Evolutionary conservation across 2,888 invertebrate genomes (phyloP).

Genomic region (Nipponacmea schrenckii): DNA sequence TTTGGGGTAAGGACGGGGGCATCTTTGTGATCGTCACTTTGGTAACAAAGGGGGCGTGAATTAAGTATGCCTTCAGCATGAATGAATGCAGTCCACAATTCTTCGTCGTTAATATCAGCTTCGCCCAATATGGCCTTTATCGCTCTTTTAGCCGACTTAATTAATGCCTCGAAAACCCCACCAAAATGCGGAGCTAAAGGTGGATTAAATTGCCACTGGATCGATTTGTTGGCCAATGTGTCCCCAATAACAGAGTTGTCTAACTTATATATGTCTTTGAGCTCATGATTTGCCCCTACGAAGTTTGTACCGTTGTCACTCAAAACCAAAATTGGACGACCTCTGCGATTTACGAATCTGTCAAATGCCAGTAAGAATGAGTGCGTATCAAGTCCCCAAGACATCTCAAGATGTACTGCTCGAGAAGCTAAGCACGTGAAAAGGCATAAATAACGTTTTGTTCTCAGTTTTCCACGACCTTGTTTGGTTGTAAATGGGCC

Average conservation of each 20-base stretch:
- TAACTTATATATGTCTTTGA: constrained; percentile 16
- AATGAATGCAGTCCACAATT: constrained; percentile 30
- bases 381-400: constrained; percentile 11
- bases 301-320: constrained; percentile 20
- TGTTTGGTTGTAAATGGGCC: constrained; percentile 25
- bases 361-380: constrained; percentile 20
- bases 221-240: constrained; percentile 11
- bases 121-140: constrained; percentile 28
- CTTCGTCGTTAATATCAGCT: constrained; percentile 36
- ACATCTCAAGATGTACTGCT: constrained; percentile 17
- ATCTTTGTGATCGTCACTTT: no score
- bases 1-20: no score
- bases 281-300: constrained; percentile 15
- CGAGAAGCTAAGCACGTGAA: constrained; percentile 24
- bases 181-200: constrained; percentile 36
- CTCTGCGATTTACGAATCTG: constrained; percentile 16
- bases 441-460: constrained; percentile 30
- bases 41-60: constrained; percentile 23
- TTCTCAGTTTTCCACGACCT: constrained; percentile 20
- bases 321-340: constrained; percentile 17
- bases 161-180: constrained; percentile 31
- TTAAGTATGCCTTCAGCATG: constrained; percentile 36
- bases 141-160: constrained; percentile 35
- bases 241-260: constrained; percentile 18
- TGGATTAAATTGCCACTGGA: constrained; percentile 34